Evolutionary conservation across 2,113 vertebrate species (phyloP), one percentile per base, ranked within the genome.

Genomic region (Catharus minimus): DNA sequence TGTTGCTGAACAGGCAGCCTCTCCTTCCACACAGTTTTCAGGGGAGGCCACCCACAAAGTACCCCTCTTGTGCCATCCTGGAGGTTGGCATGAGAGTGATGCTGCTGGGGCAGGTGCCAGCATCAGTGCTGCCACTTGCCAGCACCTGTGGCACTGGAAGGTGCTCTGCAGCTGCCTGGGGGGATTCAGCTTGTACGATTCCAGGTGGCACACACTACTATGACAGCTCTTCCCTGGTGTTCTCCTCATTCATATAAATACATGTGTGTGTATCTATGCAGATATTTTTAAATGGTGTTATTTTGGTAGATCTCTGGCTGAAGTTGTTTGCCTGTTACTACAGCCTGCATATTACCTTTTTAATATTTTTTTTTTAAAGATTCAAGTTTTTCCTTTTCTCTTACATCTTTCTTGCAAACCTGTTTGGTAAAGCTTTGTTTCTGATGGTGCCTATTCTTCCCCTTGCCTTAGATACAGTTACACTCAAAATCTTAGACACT

Each of bases 41-140:
- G 30, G 15, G n/a, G 38, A 61, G 21, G 9, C 6, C 41, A 47
- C 32, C 14, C 2, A 0, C 44, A 44, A 27, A 55, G 38, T 5
- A n/a, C 28, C 3, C 7, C 30, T 30, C 11, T 22, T 7, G 43
- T 67, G 81, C 66, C 66, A 4, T 18, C 16, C 53, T 4, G 3
- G 30, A n/a, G 41, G 3, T 3, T 47, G 87, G 26, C 23, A 16
- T 2, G 33, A 38, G 15, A 22, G 38, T 0, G 3, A 7, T 41
- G 67, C 22, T 3, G 0, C 1, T 0, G 5, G 50, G 38, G 41
- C 0, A 1, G 83, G 30, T 0, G 0, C 47, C 55, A 66, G 50
- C 56, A 23, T 15, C 41, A 4, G 27, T 1, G 6, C 65, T 66
- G 66, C 72, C 27, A 0, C 60, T 66, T 46, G 52, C 22, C 46